phyloP scores from a whole-genome alignment of 2,888 invertebrate species.

The Diogma glabrata region DNA sequence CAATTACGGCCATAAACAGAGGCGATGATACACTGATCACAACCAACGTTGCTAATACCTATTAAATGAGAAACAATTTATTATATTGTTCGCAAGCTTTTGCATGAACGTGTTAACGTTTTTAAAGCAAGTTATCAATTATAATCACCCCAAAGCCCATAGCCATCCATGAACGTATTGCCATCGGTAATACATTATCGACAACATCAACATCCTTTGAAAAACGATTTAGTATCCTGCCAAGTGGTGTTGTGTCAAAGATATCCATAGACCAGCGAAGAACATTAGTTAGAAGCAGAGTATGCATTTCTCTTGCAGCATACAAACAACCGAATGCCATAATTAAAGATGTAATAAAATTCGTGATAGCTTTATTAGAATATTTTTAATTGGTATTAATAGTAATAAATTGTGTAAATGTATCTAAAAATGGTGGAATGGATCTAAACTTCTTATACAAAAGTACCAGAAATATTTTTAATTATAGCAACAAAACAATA shows the following conservation, averaged over 20 bases:
- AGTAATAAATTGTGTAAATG: too few relatives aligned
- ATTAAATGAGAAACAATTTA: too few relatives aligned
- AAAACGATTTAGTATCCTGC: constrained; percentile 60
- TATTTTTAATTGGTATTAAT: too few relatives aligned
- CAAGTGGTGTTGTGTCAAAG: constrained; percentile 68
- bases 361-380: constrained; percentile 33
- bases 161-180: constrained; percentile 32
- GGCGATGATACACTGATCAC: constrained; percentile 82
- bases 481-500: too few relatives aligned
- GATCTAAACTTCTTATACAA: too few relatives aligned
- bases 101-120: too few relatives aligned
- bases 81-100: too few relatives aligned
- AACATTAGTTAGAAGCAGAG: constrained; percentile 46
- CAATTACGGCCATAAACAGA: constrained; percentile 61
- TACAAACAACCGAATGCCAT: constrained; percentile 36
- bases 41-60: constrained; percentile 76
- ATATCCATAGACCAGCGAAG: constrained; percentile 58
- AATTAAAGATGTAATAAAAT: constrained; percentile 32
- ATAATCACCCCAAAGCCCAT: constrained; percentile 38
- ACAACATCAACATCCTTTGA: constrained; percentile 47
- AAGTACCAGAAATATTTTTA: too few relatives aligned
- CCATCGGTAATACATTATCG: constrained; percentile 42
- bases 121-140: background rate
- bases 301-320: constrained; percentile 52
- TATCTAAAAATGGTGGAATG: too few relatives aligned